These are phyloP conservation scores for Gymnopithys bicolor DNA, from an alignment of 2,797 vertebrate genomes.

Conservation along the genomic window DNA sequence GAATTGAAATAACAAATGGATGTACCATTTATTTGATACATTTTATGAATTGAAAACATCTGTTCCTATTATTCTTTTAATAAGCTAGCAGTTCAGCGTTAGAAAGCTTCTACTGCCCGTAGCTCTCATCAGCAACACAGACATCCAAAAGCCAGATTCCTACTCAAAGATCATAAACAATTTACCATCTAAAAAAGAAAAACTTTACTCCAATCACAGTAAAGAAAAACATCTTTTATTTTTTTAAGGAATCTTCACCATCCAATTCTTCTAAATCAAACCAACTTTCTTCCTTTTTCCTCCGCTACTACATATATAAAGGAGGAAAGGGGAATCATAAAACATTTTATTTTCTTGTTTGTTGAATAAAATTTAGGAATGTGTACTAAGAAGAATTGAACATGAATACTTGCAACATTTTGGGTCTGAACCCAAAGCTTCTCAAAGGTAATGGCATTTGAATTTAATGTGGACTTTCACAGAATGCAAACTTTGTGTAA, in stretches of 20 bases:
- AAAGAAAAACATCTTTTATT: neutral
- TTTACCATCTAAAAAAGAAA: neutral
- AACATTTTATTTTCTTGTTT: neutral
- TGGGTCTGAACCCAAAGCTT: neutral
- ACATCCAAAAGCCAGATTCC: neutral
- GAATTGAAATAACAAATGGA: conserved; percentile 56
- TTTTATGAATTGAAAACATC: conserved; percentile 61
- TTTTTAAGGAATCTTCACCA: neutral
- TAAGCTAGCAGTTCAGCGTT: neutral
- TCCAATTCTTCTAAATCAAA: neutral
- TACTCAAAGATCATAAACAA: neutral
- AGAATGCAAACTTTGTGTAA: neutral
- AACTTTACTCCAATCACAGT: neutral
- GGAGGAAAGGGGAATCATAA: neutral
- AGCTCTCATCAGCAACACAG: neutral
- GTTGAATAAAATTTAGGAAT: neutral
- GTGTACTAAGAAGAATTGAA: neutral
- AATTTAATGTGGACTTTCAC: neutral
- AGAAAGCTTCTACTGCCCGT: conserved; percentile 29
- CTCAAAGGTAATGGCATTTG: neutral
- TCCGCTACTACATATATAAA: neutral
- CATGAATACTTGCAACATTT: neutral
- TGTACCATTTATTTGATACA: conserved; percentile 32
- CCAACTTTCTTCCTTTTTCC: neutral
- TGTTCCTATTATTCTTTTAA: conserved; percentile 63